These are phyloP conservation scores for Hydropsyche tenuis DNA, from an alignment of 1,140 invertebrate species.

Conservation along the genomic window DNA sequence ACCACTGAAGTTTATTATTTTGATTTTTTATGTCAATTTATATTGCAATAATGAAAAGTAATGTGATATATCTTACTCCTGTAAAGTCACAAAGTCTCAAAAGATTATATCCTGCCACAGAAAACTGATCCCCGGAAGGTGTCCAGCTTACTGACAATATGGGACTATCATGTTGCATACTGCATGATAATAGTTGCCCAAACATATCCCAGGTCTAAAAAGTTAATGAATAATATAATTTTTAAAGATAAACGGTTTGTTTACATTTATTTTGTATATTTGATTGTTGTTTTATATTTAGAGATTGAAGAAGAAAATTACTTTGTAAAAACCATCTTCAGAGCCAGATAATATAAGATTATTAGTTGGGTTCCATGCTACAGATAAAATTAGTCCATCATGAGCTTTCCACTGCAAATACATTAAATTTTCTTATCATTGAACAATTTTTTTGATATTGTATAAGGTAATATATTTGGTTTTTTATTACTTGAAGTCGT, in stretches of 20 bases:
- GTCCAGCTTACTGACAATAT: slow-evolving; percentile 92
- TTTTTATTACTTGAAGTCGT: slow-evolving; percentile 72
- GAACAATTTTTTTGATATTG: slow-evolving; percentile 9
- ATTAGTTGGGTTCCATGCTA: slow-evolving; percentile 88
- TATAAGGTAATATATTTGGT: not conserved
- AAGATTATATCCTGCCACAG: slow-evolving; percentile 92
- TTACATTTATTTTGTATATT: too few species aligned
- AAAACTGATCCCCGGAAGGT: slow-evolving; percentile 88
- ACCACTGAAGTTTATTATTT: slow-evolving; percentile 78
- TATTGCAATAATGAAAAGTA: not conserved
- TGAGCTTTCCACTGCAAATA: slow-evolving; percentile 92
- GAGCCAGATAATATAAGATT: slow-evolving; percentile 91
- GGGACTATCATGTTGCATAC: slow-evolving; percentile 84
- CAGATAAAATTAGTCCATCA: slow-evolving; percentile 86
- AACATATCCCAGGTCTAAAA: slow-evolving; percentile 91
- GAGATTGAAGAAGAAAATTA: too few species aligned
- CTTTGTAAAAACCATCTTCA: slow-evolving; percentile 95
- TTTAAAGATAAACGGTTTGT: too few species aligned
- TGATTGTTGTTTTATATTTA: too few species aligned
- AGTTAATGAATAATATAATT: too few species aligned
- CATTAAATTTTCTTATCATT: slow-evolving; percentile 45
- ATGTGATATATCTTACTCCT: slow-evolving; percentile 72
- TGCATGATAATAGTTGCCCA: slow-evolving; percentile 86
- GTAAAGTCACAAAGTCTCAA: slow-evolving; percentile 91
- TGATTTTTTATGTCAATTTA: not conserved